Base-by-base conservation (phyloP, 2,888 invertebrate species). In the Ecliptopera silaceata region DNA sequence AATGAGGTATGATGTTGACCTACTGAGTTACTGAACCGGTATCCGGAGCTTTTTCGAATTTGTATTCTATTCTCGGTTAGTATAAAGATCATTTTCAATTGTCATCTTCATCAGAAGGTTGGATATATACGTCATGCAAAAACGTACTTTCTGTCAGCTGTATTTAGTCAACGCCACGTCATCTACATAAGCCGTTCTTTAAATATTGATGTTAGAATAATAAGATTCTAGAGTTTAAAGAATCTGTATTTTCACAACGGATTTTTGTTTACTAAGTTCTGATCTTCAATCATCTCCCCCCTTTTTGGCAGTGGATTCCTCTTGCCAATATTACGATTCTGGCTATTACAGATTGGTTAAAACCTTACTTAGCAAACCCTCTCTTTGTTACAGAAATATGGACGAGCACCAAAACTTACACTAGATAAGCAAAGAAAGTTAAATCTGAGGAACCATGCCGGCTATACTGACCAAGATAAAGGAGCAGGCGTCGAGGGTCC, bases 401-500 rank as follows among this genome's bases (percentile, higher is more conserved):
- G 59, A 64, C 44, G 62, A 59, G 38, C 56, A 50, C 1, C 50
- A 47, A 61, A 54, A 32, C 41, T 49, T 56, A 52, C 41, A 42
- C 31, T 55, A 31, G 32, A 18, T 43, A 51, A 49, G 38, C 42
- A 52, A 15, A 12, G 60, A 56, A 56, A 56, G 55, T 59, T 18
- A 49, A 56, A 47, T 6, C 3, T 56, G 36, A 65, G 46, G 51
- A 48, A 82, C 75, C 70, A 92, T 92, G 92, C 92, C 92, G 57
- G 90, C 91, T 17, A 89, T 92, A 60, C 68, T 92, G 65, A 78
- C 90, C 17, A 91, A 91, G 75, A 83, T 92, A 4, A 71, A 88
- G 39, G 91, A 91, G 72, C 83, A 83, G 67, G 90, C 90, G 66
- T 87, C 84, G 63, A 74, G 89, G 68, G 90, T 90, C 0, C 83